Conservation (phyloP, 1,140 invertebrate genomes). For the Drosophila lowei region DNA sequence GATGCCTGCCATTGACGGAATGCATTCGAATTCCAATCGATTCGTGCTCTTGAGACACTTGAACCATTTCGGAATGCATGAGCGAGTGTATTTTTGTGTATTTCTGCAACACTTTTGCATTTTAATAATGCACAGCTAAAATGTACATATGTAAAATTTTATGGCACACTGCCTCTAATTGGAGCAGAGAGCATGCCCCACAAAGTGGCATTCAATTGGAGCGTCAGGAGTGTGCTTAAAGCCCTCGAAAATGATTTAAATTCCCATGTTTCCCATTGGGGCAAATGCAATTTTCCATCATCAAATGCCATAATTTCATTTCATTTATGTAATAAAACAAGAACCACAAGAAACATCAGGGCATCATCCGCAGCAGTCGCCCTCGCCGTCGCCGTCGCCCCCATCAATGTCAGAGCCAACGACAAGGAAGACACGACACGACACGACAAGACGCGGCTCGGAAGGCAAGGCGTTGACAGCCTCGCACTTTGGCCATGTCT, state of each 20-base stretch:
- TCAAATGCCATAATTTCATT: constrained; percentile 65
- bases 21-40: too few relatives aligned
- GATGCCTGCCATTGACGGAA: too few relatives aligned
- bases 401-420: constrained; percentile 31
- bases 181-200: background rate
- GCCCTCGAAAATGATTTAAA: constrained; percentile 7
- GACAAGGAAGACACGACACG: too few relatives aligned
- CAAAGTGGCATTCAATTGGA: background rate
- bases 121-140: constrained; percentile 41
- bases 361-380: constrained; percentile 1
- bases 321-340: constrained; percentile 21
- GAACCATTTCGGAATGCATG: background rate
- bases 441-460: constrained; percentile 3
- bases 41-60: constrained; percentile 40
- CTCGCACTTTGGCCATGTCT: constrained; percentile 37
- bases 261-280: constrained; percentile 17
- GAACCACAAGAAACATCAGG: constrained; percentile 8
- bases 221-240: constrained; percentile 16
- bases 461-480: constrained; percentile 33
- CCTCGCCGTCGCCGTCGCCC: constrained; percentile 5
- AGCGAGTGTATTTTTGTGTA: constrained; percentile 1
- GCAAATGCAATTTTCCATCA: constrained; percentile 58
- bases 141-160: constrained; percentile 8
- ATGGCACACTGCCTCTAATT: constrained; percentile 27
- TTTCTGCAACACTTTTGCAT: constrained; percentile 26